Evolutionary conservation across 2,888 invertebrate species (phyloP), one percentile per base, ranked within the genome.

Genomic region (Protophormia terraenovae): DNA sequence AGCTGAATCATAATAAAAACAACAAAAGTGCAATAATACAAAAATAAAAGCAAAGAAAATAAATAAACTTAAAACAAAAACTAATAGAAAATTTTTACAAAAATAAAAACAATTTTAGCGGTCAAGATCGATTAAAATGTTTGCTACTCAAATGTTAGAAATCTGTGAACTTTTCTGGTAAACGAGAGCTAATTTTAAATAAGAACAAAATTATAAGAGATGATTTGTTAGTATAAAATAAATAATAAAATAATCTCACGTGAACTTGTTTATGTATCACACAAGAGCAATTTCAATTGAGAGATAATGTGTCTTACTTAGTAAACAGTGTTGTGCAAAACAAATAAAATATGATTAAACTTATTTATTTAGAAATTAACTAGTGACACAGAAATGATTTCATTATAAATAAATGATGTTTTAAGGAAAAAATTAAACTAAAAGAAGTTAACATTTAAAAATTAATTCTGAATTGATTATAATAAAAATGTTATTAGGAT

Each of bases 1-100:
- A 47, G 32, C 38, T 83, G 58, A 77, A 38, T 72, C 69, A 76
- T 76, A 53, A n/a, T n/a, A n/a, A n/a, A n/a, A n/a, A 72, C n/a
- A 69, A 62, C 19, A 58, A 47, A 22, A 53, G 38, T 53, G 53
- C 50, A 55, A 5, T 7, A 35, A 24, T 3, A 29, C 8, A 16
- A 16, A 38, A 24, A 29, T n/a, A 38, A 14, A 27, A 7, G n/a
- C 14, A 27, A 45, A 58, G 24, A 50, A 53, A 64, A 50, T 10
- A 7, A 45, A 64, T 24, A n/a, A 55, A 27, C 5, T n/a, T 32
- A 38, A 66, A 66, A 45, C 16, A 55, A 76, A 64, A 24, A 16
- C 24, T 24, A 66, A 16, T 5, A 32, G 47, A 60, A 62, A 12
- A 14, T 14, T 41, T 64, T 45, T 66, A 27, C 27, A 27, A 45